A percentile compares a stretch with the other conserved stretches of the same genome.
phyloP scores from a whole-genome alignment of 2,888 invertebrate species.

The Synanthedon myopaeformis region DNA sequence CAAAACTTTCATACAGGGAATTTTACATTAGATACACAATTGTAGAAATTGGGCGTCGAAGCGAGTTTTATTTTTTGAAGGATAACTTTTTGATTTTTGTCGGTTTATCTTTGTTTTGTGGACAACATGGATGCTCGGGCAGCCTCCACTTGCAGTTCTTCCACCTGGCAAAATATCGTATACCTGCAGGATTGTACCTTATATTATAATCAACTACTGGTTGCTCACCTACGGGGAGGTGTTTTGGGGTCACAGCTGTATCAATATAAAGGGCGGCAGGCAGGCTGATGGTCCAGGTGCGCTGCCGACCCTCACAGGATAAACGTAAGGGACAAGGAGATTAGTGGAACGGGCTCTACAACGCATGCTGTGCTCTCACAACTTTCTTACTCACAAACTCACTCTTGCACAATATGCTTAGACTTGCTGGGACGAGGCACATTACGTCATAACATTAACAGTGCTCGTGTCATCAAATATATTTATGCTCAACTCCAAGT shows the following conservation, averaged over 20 bases:
- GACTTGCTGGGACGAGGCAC: not conserved
- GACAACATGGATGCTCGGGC: conserved; percentile 76
- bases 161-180: conserved; percentile 88
- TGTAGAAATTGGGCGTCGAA: conserved; percentile 47
- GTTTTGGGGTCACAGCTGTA: conserved; percentile 26
- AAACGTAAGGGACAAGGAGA: too few relatives aligned
- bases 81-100: conserved; percentile 61
- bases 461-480: not conserved
- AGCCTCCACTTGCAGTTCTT: conserved; percentile 84
- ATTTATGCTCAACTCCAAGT: not conserved
- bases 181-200: conserved; percentile 75
- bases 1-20: conserved; percentile 53
- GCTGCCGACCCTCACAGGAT: too few relatives aligned
- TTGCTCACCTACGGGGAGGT: conserved; percentile 46
- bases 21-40: conserved; percentile 53
- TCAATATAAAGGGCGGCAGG: not conserved
- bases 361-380: not conserved
- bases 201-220: conserved; percentile 68
- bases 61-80: conserved; percentile 62
- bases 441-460: not conserved
- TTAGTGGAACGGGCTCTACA: not conserved
- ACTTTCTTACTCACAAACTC: too few relatives aligned
- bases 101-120: conserved; percentile 71
- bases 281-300: not conserved
- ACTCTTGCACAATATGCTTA: not conserved